phyloP scores from a whole-genome alignment of 2,797 vertebrate genomes.

The Chiloscyllium punctatum region DNA sequence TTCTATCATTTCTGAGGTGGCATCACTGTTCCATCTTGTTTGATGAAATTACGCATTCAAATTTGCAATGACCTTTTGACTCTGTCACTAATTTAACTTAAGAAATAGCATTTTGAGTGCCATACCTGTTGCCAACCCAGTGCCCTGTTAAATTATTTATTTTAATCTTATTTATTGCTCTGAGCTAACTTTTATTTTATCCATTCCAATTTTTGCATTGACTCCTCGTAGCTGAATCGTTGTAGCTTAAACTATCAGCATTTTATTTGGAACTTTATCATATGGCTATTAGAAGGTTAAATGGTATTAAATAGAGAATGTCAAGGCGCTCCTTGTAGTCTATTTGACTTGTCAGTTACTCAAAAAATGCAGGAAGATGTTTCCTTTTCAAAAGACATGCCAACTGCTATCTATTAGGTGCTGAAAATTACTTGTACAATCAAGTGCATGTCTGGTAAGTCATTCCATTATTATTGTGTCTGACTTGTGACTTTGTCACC shows the following conservation, averaged over 20 bases:
- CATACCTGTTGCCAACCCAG: no score
- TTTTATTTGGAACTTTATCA: background rate
- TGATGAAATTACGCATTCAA: background rate
- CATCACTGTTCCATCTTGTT: background rate
- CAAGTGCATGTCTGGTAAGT: background rate
- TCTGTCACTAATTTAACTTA: background rate
- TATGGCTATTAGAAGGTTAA: background rate
- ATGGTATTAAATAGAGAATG: background rate
- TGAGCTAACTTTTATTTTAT: background rate
- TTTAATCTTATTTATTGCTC: no score
- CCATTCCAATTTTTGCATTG: background rate
- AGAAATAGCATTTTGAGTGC: background rate
- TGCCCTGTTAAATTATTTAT: no score
- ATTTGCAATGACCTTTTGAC: background rate
- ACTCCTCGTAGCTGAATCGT: background rate
- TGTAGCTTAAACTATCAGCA: background rate
- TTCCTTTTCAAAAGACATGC: background rate
- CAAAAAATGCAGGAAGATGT: background rate
- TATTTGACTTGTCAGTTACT: background rate
- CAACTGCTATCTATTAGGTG: background rate
- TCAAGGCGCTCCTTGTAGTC: background rate
- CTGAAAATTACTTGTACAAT: background rate
- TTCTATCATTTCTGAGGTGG: background rate
- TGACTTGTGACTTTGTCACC: background rate
- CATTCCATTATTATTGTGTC: background rate